These are phyloP conservation scores for Pelagia noctiluca DNA, from an alignment of 30 jellyfish, hydroid and myxozoan genomes.

Conservation along the genomic window DNA sequence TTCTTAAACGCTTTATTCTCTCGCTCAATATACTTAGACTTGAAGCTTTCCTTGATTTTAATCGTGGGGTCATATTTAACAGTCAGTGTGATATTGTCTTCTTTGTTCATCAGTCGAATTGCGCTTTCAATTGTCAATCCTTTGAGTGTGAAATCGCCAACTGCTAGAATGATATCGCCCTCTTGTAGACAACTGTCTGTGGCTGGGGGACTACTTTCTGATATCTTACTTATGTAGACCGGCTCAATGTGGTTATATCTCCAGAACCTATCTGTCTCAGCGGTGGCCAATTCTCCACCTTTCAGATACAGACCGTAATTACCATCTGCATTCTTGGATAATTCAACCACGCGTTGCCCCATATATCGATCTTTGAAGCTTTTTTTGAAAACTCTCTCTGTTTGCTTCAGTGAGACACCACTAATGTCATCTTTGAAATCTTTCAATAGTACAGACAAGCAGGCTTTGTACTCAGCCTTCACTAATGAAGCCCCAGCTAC, in stretches of 20 bases:
- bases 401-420: neutral
- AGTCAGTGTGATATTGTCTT: conserved; percentile 41
- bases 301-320: conserved; percentile 55
- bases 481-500: conserved; percentile 40
- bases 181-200: conserved; percentile 50
- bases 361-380: conserved; percentile 38
- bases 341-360: conserved; percentile 50
- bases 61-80: conserved; percentile 56
- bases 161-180: conserved; percentile 70
- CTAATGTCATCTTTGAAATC: conserved; percentile 32
- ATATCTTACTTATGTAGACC: conserved; percentile 51
- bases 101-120: conserved; percentile 52
- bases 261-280: conserved; percentile 54
- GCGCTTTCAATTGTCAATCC: conserved; percentile 54
- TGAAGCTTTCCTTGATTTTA: conserved; percentile 38
- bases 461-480: conserved; percentile 60
- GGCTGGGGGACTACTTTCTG: conserved; percentile 66
- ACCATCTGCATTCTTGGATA: conserved; percentile 30
- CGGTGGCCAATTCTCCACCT: conserved; percentile 71
- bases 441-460: conserved; percentile 12
- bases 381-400: conserved; percentile 21
- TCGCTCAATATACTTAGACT: conserved; percentile 29
- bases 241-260: conserved; percentile 58
- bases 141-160: conserved; percentile 59
- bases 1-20: conserved; percentile 61